phyloP scores from a whole-genome alignment of 2,113 vertebrate species.

The human (Homo sapiens) region GRCh38 chrX:127370501-127371000 shows the following conservation, averaged over 20 bases:
- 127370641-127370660: neutral
- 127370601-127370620: neutral
- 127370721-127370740: neutral
- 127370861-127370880: too few relatives aligned
- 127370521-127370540: neutral
- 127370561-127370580: neutral
- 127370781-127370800: neutral
- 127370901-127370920: too few relatives aligned
- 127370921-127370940: too few relatives aligned
- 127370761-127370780: neutral
- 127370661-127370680: neutral
- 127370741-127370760: neutral
- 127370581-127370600: neutral
- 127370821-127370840: too few relatives aligned
- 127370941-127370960: too few relatives aligned
- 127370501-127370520: neutral
- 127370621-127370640: neutral
- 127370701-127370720: neutral
- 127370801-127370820: neutral
- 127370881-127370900: too few relatives aligned
- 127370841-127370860: too few relatives aligned
- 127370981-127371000: too few relatives aligned
- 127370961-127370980: too few relatives aligned
- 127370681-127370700: neutral
- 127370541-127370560: neutral